Base-by-base conservation (phyloP, 2,888 invertebrate genomes). In the Embidobia sp. region DNA sequence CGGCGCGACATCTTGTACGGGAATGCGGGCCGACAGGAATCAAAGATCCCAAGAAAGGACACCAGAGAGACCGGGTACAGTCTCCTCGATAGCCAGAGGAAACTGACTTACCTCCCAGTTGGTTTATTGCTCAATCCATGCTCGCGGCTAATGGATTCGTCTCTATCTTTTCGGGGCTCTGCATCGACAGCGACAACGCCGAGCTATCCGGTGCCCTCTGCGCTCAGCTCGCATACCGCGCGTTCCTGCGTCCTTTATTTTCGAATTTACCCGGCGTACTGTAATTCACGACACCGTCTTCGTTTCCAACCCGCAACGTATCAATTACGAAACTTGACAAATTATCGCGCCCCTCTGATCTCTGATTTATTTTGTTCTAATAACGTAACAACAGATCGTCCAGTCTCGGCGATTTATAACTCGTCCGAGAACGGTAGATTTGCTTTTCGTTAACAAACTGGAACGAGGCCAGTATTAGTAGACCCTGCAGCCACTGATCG, bases 1-100 rank as follows among this genome's bases (percentile, higher is more conserved):
- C 89, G 88, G 88, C 85, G 87, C 88, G 89, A 89, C 88, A 89
- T 89, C 89, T 89, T 89, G 89, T 89, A 88, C 82, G 88, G 85
- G 88, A 88, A 88, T 88, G 88, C 87, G 88, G 88, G 88, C 84
- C 86, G 81, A 85, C 84, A 84, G 85, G 83, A 85, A 86, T 85
- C 84, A 84, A 85, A 83, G 82, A 80, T 80, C 73, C 70, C 59
- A 26, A 49, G 63, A 16, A 27, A 40, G 37, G 27, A 48, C 18
- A 66, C 61, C 33, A 10, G 44, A 16, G 57, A 22, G n/a, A n/a
- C n/a, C n/a, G n/a, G n/a, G n/a, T 35, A 5, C 73, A 59, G 74
- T 74, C 70, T 73, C 64, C 77, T 69, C 63, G 61, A 80, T 76
- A 80, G 80, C 77, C 67, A 57, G 73, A 81, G 78, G 79, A 79